Conservation (phyloP, 2,113 vertebrate species). For the Micromys minutus region DNA sequence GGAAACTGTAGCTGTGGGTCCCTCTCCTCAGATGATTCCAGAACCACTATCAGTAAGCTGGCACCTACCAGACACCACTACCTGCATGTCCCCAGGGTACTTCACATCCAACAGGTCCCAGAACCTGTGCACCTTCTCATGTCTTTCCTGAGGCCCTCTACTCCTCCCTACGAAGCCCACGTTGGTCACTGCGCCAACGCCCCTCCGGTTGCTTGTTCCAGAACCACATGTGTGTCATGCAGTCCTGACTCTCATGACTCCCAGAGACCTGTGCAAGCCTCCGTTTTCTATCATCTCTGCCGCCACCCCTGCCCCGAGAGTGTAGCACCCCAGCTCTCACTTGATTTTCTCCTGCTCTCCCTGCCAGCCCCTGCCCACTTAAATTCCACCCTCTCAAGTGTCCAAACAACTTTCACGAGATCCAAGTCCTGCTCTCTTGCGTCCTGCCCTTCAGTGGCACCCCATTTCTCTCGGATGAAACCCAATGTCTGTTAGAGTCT, state of each 20-base stretch:
- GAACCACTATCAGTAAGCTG: not conserved
- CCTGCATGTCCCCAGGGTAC: not conserved
- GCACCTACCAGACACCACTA: not conserved
- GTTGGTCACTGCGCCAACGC: too few relatives aligned
- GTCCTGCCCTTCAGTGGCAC: not conserved
- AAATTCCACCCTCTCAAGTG: not conserved
- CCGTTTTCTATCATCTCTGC: not conserved
- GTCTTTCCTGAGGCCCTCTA: not conserved
- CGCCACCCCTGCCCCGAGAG: not conserved
- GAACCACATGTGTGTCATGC: not conserved
- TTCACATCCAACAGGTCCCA: not conserved
- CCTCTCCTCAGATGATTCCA: not conserved
- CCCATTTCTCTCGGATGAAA: not conserved
- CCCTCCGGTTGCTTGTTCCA: not conserved
- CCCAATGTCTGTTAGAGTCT: not conserved
- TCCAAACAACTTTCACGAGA: constrained; percentile 20
- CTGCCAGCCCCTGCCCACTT: not conserved
- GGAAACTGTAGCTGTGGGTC: not conserved
- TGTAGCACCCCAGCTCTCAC: not conserved
- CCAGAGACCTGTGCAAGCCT: not conserved
- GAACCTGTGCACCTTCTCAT: not conserved
- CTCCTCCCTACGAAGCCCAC: not conserved
- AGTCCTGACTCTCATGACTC: not conserved
- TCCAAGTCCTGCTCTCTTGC: not conserved
- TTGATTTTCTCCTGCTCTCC: not conserved